phyloP scores from a whole-genome alignment of 2,797 vertebrate species.

The Pipistrellus pygmaeus region DNA sequence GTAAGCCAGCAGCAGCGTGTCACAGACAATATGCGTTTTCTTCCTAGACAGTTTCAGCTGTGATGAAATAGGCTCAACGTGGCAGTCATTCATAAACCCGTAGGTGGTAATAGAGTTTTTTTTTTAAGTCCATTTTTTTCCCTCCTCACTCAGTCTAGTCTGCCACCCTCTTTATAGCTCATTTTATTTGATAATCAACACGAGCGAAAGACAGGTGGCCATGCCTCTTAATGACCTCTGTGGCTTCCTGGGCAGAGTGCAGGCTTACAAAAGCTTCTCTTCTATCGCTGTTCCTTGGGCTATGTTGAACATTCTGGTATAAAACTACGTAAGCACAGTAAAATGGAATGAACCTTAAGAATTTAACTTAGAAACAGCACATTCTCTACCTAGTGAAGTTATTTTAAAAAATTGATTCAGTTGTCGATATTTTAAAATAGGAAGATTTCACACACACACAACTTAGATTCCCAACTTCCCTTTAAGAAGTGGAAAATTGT shows the following conservation, averaged over 20 bases:
- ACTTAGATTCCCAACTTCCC: neutral
- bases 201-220: neutral
- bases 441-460: neutral
- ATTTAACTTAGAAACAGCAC: neutral
- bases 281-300: neutral
- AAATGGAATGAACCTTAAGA: neutral
- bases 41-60: constrained; percentile 78
- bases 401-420: neutral
- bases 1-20: constrained; percentile 78
- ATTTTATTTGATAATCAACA: constrained; percentile 1
- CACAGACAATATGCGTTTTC: constrained; percentile 67
- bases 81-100: constrained; percentile 72
- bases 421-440: constrained; percentile 1
- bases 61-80: constrained; percentile 82
- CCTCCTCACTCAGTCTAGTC: neutral
- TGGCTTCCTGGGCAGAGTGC: neutral
- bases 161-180: constrained; percentile 46
- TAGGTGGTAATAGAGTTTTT: constrained; percentile 73
- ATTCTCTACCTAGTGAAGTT: neutral
- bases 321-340: neutral
- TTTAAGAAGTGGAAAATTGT: neutral
- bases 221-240: neutral
- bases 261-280: neutral
- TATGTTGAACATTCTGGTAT: neutral
- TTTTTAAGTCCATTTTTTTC: constrained; percentile 65